Evolutionary conservation across 2,113 vertebrate species (phyloP), one percentile per base, ranked within the genome.

Genomic region (Antigone vipio): DNA sequence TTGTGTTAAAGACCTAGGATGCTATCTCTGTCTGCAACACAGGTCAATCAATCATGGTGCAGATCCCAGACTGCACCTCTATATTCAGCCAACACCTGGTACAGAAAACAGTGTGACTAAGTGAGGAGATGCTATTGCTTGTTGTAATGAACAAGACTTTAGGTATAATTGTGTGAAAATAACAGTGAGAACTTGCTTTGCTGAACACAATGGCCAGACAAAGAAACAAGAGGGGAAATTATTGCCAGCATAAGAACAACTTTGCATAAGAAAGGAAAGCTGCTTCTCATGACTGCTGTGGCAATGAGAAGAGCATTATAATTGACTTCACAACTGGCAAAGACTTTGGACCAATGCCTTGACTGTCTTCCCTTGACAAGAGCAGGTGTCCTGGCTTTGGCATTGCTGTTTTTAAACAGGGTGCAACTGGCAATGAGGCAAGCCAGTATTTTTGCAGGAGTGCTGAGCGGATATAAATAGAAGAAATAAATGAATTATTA

Each of bases 391-490:
- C 63, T 63, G 44, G 9, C 14, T 56, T 49, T 89, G 27, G 10
- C 12, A 8, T 60, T 69, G 9, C 8, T 16, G 6, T 63, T 93
- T 58, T 42, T 32, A 60, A 76, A 23, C 4, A 53, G 32, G 2
- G 32, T 72, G 10, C 50, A 91, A 2, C 2, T 3, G 2, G 12
- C 34, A 63, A 17, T 30, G 27, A 67, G 17, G 11, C 7, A 63
- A 63, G 27, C 6, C 49, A 68, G 18, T 72, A 27, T 45, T 62
- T 87, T 72, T 76, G 44, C 24, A 59, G 53, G 47, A 49, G 22
- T 11, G 32, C 7, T 26, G 6, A 11, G 4, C 7, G 9, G 2
- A 5, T 27, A 52, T 4, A 1, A 71, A 74, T 9, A 38, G 22
- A 19, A 91, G 9, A 82, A 52, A 38, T 32, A 38, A 60, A 56